A percentile compares a stretch with the other conserved stretches of the same genome.
These are phyloP conservation scores for Belgica antarctica DNA, from an alignment of 2,888 invertebrate species.

Conservation along the genomic window DNA sequence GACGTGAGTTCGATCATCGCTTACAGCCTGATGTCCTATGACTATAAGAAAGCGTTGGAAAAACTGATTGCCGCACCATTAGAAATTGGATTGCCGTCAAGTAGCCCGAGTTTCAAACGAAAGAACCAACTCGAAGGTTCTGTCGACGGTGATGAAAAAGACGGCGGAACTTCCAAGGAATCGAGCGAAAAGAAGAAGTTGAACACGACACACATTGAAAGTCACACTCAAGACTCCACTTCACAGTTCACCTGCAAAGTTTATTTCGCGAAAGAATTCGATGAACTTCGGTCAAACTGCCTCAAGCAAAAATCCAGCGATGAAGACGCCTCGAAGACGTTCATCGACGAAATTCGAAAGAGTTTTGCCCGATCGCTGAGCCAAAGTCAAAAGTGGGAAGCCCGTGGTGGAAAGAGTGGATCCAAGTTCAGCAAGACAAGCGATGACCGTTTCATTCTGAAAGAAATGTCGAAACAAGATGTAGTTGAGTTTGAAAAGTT, in stretches of 20 bases:
- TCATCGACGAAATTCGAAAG: conserved; percentile 58
- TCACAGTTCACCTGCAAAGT: conserved; percentile 87
- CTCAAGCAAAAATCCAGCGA: not conserved
- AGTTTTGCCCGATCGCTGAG: conserved; percentile 82
- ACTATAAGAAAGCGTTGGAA: conserved; percentile 66
- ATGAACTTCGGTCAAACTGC: conserved; percentile 59
- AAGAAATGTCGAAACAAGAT: conserved; percentile 91
- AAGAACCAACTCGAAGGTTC: not conserved
- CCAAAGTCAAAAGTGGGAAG: conserved; percentile 85
- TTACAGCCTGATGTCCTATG: conserved; percentile 70
- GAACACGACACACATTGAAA: conserved; percentile 57
- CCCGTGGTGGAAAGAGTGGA: conserved; percentile 95
- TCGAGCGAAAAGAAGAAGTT: conserved; percentile 52
- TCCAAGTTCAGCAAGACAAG: conserved; percentile 92
- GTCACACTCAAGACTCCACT: conserved; percentile 61
- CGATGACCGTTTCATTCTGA: conserved; percentile 92
- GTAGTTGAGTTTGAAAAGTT: conserved; percentile 89
- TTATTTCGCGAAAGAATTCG: conserved; percentile 89
- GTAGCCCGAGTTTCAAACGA: conserved; percentile 45
- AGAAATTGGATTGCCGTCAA: conserved; percentile 53
- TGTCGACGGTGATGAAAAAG: conserved; percentile 43
- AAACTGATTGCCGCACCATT: too few relatives aligned
- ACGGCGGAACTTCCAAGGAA: conserved; percentile 46
- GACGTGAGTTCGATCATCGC: conserved; percentile 85
- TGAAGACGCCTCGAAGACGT: not conserved